A percentile compares a stretch with the other conserved stretches of the same genome.
These are phyloP conservation scores for Ciconia maguari DNA, from an alignment of 2,113 vertebrate species.

Conservation along the genomic window DNA sequence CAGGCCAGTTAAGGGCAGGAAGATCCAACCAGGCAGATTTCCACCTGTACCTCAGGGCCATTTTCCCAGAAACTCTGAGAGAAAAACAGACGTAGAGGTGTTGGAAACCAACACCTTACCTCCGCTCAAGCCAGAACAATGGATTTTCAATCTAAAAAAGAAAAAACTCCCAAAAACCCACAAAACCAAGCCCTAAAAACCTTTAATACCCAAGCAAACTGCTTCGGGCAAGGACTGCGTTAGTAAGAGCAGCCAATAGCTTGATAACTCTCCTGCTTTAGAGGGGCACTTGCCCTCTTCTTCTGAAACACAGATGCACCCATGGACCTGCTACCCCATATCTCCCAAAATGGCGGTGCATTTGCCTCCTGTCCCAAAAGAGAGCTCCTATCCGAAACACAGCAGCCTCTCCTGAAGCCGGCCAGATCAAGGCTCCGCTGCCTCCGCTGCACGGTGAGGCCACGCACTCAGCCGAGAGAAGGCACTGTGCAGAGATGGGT, in stretches of 20 bases:
- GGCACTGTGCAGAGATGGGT: fast-evolving
- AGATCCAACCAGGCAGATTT: not conserved
- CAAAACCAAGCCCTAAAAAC: not conserved
- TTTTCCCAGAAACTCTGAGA: no score
- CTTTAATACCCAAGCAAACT: not conserved
- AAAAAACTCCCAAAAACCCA: no score
- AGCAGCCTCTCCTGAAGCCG: fast-evolving
- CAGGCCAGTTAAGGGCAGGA: no score
- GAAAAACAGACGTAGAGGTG: fast-evolving
- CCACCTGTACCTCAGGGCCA: no score
- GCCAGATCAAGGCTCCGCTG: not conserved
- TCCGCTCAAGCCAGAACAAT: not conserved
- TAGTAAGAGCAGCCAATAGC: not conserved
- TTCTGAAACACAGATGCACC: not conserved
- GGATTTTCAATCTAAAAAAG: not conserved
- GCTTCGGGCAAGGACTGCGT: not conserved
- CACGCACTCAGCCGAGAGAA: fast-evolving
- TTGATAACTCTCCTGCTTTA: not conserved
- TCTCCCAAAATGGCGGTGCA: fast-evolving
- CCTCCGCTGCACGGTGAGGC: not conserved
- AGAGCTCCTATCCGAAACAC: fast-evolving
- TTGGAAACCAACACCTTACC: not conserved
- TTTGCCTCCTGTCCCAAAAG: not conserved
- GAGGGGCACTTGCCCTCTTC: no score
- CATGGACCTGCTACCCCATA: fast-evolving